Evolutionary conservation across 2,797 vertebrate genomes (phyloP), one percentile per base, ranked within the genome.

Genomic region (Parambassis ranga): DNA sequence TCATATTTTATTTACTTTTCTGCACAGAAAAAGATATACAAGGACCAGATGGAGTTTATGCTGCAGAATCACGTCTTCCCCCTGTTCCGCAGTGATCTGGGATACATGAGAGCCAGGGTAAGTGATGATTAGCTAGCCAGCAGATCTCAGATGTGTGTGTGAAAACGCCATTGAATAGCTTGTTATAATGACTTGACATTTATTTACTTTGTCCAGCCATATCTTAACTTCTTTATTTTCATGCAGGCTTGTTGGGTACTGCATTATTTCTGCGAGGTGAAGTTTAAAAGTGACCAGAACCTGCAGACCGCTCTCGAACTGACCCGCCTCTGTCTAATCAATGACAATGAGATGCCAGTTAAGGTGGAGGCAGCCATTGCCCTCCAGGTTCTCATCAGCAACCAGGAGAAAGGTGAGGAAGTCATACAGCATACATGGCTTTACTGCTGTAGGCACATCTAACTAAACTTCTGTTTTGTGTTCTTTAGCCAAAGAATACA

Each of bases 21-120:
- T 30, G 6, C 35, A 75, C 92, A 99, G 98, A 99, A 98, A 91
- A 99, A 99, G 87, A 94, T 99, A 78, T 99, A 99, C 77, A 99
- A 99, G 90, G 96, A 99, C 90, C 97, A 99, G 88, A 99, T 99
- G 98, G 98, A 99, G 90, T 96, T 95, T 82, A 99, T 99, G 97
- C 88, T 99, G 75, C 96, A 98, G 89, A 98, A 95, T 92, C 96
- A 99, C 6, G 98, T 99, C 70, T 99, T 99, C 82, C 95, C 96
- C 67, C 91, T 99, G 42, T 99, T 99, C 90, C 95, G 93, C 87
- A 98, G 92, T 84, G 96, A 96, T 77, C 93, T 99, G 65, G 98
- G 98, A 71, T 99, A 99, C 90, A 99, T 99, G 97, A 95, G 98
- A 92, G 98, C 97, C 53, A 93, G 98, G 91, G 98, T 99, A 92